phyloP scores from a whole-genome alignment of 2,113 vertebrate species.

The Haemorhous mexicanus region DNA sequence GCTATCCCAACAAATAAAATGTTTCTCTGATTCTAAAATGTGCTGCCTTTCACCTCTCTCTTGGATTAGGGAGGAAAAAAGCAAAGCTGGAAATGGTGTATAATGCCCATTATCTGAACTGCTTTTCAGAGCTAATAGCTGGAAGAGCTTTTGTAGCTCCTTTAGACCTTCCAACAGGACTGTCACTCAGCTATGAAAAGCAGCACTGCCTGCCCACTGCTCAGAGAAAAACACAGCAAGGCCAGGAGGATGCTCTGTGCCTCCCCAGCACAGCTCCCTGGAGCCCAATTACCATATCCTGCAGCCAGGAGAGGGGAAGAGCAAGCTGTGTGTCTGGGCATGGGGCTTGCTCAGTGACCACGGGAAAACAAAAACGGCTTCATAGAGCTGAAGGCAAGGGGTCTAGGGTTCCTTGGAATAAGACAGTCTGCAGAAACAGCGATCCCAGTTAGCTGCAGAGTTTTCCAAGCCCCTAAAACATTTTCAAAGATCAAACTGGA shows the following conservation, averaged over 20 bases:
- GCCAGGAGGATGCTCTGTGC: background rate
- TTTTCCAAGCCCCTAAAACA: background rate
- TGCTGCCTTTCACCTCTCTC: background rate
- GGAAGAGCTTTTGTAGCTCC: background rate
- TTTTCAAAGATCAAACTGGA: background rate
- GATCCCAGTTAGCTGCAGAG: background rate
- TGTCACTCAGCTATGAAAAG: conserved; percentile 40
- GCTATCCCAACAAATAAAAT: background rate
- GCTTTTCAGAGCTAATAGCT: conserved; percentile 5
- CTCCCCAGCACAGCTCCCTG: background rate
- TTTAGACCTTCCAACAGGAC: background rate
- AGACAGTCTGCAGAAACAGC: background rate
- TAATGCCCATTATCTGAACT: background rate
- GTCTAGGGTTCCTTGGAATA: background rate
- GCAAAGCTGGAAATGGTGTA: background rate
- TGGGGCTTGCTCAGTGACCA: background rate
- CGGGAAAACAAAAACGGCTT: background rate
- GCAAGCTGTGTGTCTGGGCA: background rate
- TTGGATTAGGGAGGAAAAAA: background rate
- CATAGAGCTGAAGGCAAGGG: background rate
- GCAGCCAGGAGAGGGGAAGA: background rate
- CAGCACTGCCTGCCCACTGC: background rate
- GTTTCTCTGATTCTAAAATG: background rate
- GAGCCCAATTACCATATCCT: conserved; percentile 44
- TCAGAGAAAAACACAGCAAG: conserved; percentile 23